Conservation (phyloP, 1,140 invertebrate species). For the Drosophila insularis region DNA sequence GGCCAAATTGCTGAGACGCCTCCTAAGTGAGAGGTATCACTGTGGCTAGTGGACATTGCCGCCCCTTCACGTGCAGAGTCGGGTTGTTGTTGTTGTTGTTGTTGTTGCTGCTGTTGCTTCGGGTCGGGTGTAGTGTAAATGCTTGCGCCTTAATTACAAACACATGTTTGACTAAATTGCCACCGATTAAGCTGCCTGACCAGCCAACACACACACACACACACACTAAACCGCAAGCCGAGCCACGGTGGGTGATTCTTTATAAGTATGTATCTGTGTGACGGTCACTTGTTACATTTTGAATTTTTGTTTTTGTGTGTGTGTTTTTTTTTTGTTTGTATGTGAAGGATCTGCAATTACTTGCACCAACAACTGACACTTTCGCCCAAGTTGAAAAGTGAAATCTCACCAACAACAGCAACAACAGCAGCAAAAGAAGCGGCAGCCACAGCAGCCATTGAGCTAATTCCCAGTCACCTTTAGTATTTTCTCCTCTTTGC, state of each 20-base stretch:
- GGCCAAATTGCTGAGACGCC: background rate
- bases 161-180: conserved; percentile 57
- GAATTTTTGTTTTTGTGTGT: conserved; percentile 21
- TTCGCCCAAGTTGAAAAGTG: conserved; percentile 46
- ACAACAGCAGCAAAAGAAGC: conserved; percentile 3
- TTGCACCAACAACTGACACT: conserved; percentile 32
- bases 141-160: conserved; percentile 51
- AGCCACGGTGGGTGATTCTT: background rate
- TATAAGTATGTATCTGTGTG: background rate
- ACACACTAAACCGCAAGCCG: background rate
- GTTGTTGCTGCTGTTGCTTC: background rate
- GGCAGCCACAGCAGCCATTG: conserved; percentile 36
- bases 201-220: background rate
- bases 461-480: conserved; percentile 49
- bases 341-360: conserved; percentile 39
- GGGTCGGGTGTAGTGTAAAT: conserved; percentile 10
- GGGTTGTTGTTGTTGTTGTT: background rate
- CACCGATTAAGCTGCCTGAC: conserved; percentile 20
- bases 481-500: background rate
- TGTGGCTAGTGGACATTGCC: conserved; percentile 8
- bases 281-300: conserved; percentile 34
- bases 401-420: conserved; percentile 36
- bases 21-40: conserved; percentile 3
- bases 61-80: conserved; percentile 10
- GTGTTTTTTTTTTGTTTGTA: conserved; percentile 25